Evolutionary conservation across 2,113 vertebrate species (phyloP).

Genomic region (Thryonomys swinderianus): DNA sequence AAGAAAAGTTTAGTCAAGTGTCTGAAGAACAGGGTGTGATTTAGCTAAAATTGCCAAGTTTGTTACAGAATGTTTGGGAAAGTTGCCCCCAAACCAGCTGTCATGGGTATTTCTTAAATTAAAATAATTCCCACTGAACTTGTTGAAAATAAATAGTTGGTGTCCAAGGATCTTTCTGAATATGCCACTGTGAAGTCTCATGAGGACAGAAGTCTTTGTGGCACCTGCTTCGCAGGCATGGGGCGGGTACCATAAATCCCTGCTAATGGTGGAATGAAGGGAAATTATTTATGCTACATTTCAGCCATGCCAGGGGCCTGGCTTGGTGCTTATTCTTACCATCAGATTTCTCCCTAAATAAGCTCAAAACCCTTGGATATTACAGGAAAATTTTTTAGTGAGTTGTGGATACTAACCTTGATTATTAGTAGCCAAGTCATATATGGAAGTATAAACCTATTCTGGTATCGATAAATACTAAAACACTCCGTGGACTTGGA

Average conservation of each 20-base stretch:
- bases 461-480: not conserved
- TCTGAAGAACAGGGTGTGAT: slow-evolving; percentile 74
- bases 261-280: not conserved
- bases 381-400: not conserved
- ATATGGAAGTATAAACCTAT: not conserved
- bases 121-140: slow-evolving; percentile 66
- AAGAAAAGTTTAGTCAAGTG: slow-evolving; percentile 65
- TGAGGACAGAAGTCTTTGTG: slow-evolving; percentile 1
- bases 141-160: slow-evolving; percentile 63
- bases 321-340: not conserved
- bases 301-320: not conserved
- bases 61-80: slow-evolving; percentile 64
- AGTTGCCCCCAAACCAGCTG: slow-evolving; percentile 70
- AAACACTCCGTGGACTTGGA: not conserved
- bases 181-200: slow-evolving; percentile 2
- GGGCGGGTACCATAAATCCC: not conserved
- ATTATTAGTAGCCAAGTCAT: not conserved
- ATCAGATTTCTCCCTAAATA: not conserved
- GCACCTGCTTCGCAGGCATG: not conserved
- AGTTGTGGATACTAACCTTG: not conserved
- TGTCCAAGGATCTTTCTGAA: slow-evolving; percentile 36
- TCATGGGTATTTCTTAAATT: slow-evolving; percentile 70
- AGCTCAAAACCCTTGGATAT: not conserved
- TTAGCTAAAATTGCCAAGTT: slow-evolving; percentile 62
- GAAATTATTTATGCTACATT: not conserved